Evolutionary conservation across 2,797 vertebrate species (phyloP).

Genomic region (Denticeps clupeoides): DNA sequence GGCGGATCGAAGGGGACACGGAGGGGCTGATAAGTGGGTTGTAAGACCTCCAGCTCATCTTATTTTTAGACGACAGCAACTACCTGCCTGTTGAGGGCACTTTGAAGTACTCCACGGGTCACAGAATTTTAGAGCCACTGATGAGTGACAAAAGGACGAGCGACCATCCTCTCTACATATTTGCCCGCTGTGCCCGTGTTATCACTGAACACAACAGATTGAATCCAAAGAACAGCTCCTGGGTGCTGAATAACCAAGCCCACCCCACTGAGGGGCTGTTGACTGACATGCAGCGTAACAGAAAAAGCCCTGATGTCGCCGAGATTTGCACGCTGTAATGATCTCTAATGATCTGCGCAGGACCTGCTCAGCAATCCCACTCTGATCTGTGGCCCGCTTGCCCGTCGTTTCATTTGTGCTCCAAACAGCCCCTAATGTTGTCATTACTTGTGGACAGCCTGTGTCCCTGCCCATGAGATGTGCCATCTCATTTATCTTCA

Average conservation of each 20-base stretch:
- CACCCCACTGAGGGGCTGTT: no score
- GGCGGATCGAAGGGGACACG: constrained; percentile 1
- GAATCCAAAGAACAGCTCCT: no score
- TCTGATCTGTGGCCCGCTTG: neutral
- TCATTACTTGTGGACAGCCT: constrained; percentile 5
- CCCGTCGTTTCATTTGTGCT: neutral
- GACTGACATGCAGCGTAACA: no score
- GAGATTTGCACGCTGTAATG: no score
- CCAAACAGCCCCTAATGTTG: neutral
- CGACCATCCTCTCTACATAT: no score
- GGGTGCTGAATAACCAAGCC: no score
- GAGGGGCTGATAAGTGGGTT: constrained; percentile 6
- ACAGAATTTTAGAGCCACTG: constrained; percentile 8
- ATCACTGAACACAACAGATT: no score
- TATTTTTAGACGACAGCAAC: constrained; percentile 22
- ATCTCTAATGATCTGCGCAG: neutral
- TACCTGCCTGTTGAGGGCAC: no score
- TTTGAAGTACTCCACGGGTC: constrained; percentile 6
- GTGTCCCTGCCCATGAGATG: constrained; percentile 1
- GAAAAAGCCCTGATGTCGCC: no score
- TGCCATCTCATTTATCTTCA: neutral
- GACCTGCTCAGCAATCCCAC: neutral
- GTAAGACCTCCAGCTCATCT: constrained; percentile 3
- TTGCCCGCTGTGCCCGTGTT: no score
- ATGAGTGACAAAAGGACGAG: neutral